Percentiles rank a stretch among this genome's conserved stretches.
These are phyloP conservation scores for Pycnonotus jocosus DNA, from an alignment of 2,113 vertebrate genomes.

Conservation along the genomic window DNA sequence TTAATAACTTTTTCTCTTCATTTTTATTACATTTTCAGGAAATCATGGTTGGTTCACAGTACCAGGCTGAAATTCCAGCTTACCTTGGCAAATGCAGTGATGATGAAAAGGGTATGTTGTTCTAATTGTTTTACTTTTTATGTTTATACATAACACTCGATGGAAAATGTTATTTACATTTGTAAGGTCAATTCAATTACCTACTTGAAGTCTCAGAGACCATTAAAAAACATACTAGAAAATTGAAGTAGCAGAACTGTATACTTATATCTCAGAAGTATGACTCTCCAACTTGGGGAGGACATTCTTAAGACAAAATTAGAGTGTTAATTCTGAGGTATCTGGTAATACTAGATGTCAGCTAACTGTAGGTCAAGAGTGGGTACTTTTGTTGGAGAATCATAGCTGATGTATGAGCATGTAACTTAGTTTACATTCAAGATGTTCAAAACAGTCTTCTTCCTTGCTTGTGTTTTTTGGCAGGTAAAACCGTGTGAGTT, in stretches of 20 bases:
- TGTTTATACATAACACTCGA: not conserved
- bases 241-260: not conserved
- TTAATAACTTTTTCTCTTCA: not conserved
- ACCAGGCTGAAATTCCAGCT: slow-evolving; percentile 93
- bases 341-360: not conserved
- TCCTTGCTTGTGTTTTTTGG: not conserved
- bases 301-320: not conserved
- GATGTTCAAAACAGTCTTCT: not conserved
- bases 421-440: not conserved
- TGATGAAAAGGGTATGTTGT: slow-evolving; percentile 78
- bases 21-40: slow-evolving; percentile 74
- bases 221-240: not conserved
- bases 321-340: not conserved
- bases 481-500: not conserved
- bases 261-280: not conserved
- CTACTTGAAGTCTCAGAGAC: not conserved
- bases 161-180: not conserved
- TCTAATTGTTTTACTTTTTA: not conserved
- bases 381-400: not conserved
- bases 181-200: not conserved
- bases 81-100: slow-evolving; percentile 80
- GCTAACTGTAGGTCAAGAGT: not conserved
- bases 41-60: slow-evolving; percentile 96
- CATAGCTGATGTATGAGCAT: not conserved
- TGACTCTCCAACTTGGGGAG: not conserved